Evolutionary conservation across 2,797 vertebrate species (phyloP).

Genomic region (Synaphobranchus kaupii): DNA sequence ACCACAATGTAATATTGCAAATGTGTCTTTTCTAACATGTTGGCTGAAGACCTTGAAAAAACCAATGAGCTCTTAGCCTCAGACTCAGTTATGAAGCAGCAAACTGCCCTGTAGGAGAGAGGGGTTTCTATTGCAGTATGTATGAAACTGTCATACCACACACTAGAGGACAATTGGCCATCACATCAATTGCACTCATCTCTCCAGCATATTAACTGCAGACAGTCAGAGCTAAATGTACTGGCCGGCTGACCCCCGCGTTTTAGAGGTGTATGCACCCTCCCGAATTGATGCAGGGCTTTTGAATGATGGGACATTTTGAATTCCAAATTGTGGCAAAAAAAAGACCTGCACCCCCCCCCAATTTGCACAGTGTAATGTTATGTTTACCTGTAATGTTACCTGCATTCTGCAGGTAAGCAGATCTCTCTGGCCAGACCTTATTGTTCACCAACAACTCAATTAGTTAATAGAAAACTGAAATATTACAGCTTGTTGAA

Average conservation of each 20-base stretch:
- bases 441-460: not conserved
- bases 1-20: constrained; percentile 15
- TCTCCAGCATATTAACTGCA: not conserved
- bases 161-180: not conserved
- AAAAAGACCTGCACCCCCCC: not conserved
- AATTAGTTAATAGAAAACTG: not conserved
- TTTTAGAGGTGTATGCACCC: not conserved
- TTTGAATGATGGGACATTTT: not conserved
- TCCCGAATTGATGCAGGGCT: not conserved
- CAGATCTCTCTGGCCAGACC: not conserved
- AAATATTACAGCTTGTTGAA: too few relatives aligned
- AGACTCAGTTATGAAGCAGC: not conserved
- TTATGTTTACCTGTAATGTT: too few relatives aligned
- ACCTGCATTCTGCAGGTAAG: not conserved
- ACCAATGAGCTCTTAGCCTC: not conserved
- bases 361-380: not conserved
- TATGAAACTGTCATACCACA: not conserved
- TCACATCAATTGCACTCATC: not conserved
- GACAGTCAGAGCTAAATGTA: not conserved
- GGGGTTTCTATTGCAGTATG: not conserved
- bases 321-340: not conserved
- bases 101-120: not conserved
- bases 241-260: too few relatives aligned
- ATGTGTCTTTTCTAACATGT: constrained; percentile 15
- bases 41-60: not conserved